Base-by-base conservation (phyloP, 2,113 vertebrate species). In the Jaculus jaculus region DNA sequence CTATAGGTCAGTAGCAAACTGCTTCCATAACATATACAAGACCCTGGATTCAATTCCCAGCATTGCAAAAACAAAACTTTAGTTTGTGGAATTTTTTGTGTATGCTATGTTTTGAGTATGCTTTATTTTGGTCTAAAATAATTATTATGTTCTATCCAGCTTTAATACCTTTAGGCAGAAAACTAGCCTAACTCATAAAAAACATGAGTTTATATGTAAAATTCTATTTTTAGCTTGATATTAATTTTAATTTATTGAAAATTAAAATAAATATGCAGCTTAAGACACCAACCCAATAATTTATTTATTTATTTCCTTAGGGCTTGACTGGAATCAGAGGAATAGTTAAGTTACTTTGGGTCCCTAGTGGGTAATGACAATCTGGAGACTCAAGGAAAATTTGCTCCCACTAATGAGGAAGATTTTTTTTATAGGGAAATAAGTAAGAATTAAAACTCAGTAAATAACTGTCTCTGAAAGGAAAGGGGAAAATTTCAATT, bases 281-380 rank as follows among this genome's bases (percentile, higher is more conserved):
- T 93, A 80, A 90, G 74, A 91, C 21, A 30, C 26, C 80, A 87
- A 73, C 9, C 79, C 78, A 17, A 26, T 89, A 39, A 77, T 87
- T 93, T 87, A 89, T 81, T 94, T 91, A 66, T 34, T 82, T 77
- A 79, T 81, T 89, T 94, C 89, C 83, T 60, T 63, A 84, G 77
- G 28, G 34, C 87, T 87, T 89, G 63, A 23, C 87, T 91, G 34
- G 58, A 96, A 82, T 79, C 28, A 5, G 73, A 89, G 32, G 58
- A 92, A 86, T 88, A 93, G 87, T 94, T 86, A 71, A 60, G 23
- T 65, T 47, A 78, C 71, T 74, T 58, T 4, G 30, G 16, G 34
- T 93, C 75, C 87, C 72, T 65, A 85, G 34, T 65, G 65, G 24
- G 63, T 30, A 91, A 87, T 66, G 87, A 87, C 30, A 89, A 92